Evolutionary conservation across 2,888 invertebrate genomes (phyloP), one percentile per base, ranked within the genome.

Genomic region (Brachyptera risi): DNA sequence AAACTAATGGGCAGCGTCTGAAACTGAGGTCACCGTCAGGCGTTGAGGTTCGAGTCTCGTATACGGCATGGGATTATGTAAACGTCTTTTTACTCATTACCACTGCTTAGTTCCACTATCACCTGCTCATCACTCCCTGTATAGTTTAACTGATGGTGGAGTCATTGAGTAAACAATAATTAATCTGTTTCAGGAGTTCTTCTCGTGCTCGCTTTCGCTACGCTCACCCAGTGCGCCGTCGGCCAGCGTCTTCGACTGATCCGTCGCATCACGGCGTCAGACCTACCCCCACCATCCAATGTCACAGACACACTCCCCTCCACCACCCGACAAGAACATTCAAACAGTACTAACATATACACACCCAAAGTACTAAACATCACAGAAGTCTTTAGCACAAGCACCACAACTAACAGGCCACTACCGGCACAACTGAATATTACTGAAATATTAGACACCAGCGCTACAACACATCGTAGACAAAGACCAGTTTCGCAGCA

Each of bases 281-380:
- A 60, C 47, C 47, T 60, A 9, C 60, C 60, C 2, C 31, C 56
- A 26, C 15, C 54, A 1, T 7, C 23, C 40, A 44, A 42, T 56
- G 23, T 23, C 31, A 44, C 60, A 3, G 17, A 31, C 26, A 37
- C 19, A 3, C 35, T 21, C 17, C 3, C 26, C 2, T 23, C 31
- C 35, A 56, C 56, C 26, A 56, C 17, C 56, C 37, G 37, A 37
- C 13, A 1, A 1, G 54, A 17, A 27, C n/a, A n/a, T n/a, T n/a
- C n/a, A n/a, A n/a, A n/a, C n/a, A n/a, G 42, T 21, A 19, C 21
- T 21, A 13, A 21, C 21, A 2, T 9, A 21, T 3, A 3, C 42
- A 42, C 19, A n/a, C n/a, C n/a, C n/a, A n/a, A n/a, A n/a, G n/a
- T 15, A 24, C 21, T 49, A 24, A 51, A 17, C 50, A 27, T 51